Conservation (phyloP, 1,140 invertebrate genomes). For the Lasioglossum albipes region DNA sequence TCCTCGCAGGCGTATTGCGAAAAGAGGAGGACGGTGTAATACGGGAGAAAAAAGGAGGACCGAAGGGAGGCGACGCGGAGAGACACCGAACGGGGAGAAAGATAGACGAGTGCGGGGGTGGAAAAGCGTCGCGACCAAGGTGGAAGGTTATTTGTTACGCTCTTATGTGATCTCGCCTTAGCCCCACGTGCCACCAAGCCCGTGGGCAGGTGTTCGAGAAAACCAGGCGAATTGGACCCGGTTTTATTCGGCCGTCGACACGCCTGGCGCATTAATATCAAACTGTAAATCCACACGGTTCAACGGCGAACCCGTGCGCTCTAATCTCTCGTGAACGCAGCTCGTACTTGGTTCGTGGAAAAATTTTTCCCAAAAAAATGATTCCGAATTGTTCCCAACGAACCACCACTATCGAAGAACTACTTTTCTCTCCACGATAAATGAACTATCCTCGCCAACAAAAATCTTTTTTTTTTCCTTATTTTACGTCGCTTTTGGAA, state of each 20-base stretch:
- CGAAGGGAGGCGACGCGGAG: background rate
- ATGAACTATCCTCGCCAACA: too few relatives aligned
- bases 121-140: background rate
- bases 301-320: too few relatives aligned
- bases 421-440: too few relatives aligned
- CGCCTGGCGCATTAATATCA: too few relatives aligned
- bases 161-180: slow-evolving; percentile 6
- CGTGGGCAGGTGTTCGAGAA: background rate
- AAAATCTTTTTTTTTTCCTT: too few relatives aligned
- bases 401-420: too few relatives aligned
- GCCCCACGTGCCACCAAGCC: background rate
- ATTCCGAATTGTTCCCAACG: too few relatives aligned
- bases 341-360: too few relatives aligned
- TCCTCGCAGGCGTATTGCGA: slow-evolving; percentile 49
- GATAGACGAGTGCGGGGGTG: background rate
- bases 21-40: slow-evolving; percentile 20
- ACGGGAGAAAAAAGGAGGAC: background rate
- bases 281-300: too few relatives aligned
- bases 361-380: too few relatives aligned
- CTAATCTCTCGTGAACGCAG: too few relatives aligned
- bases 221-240: background rate
- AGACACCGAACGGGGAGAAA: slow-evolving; percentile 12
- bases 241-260: background rate
- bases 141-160: slow-evolving; percentile 45
- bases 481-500: too few relatives aligned